Base-by-base conservation (phyloP, 2,888 invertebrate genomes). In the Sphaerophoria rueppellii region DNA sequence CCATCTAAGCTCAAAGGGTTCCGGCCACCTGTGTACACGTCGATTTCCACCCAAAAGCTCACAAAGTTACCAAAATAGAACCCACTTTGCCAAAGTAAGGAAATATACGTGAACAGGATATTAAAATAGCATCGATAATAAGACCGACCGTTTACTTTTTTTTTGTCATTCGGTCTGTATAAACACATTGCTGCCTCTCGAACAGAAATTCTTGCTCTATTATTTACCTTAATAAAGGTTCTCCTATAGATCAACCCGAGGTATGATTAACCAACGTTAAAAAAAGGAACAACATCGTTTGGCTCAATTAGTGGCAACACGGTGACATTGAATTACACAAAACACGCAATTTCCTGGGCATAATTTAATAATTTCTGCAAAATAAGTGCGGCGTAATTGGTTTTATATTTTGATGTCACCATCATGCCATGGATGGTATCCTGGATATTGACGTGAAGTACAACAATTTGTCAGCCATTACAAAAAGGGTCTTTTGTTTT, bases 291-390 rank as follows among this genome's bases (percentile, higher is more conserved):
- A 57, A 12, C n/a, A 12, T 12, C 46, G 58, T 48, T 67, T 55
- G 12, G n/a, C 37, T 32, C 37, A 46, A 72, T 76, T 65, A 67
- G 72, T 35, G 67, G 67, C 35, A 57, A 57, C 37, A 63, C 67
- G 67, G 67, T 43, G 61, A 57, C 37, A 63, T 71, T 48, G 32
- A 37, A 52, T 71, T 48, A 50, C 9, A 63, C 52, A 60, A 48
- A 67, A 32, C 72, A 57, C 82, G 70, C 75, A 76, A 72, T 69
- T 72, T 72, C 55, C 52, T 54, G 11, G 12, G 50, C 16, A 69
- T 83, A 83, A 83, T 83, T 69, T 40, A 72, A 83, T 83, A 24
- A 74, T 65, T 69, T 70, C 34, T 43, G 69, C 69, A 54, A 9
- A 43, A 43, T 9, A 46, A 74, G 65, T 55, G 63, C 65, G 82